Conservation (phyloP, 2,888 invertebrate genomes). For the Melanophora roralis region DNA sequence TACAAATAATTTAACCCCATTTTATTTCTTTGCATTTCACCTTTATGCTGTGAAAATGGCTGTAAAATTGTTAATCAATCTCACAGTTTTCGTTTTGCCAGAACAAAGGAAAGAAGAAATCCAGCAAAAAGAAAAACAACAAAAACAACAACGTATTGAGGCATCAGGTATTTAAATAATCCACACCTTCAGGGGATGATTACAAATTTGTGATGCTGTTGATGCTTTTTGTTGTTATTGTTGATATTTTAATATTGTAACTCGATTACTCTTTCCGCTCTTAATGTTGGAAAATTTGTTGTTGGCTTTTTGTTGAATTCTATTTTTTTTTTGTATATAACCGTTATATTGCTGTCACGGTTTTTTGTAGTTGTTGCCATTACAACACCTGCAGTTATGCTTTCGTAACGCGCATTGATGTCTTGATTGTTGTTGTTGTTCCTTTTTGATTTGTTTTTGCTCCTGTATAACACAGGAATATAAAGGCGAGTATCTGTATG, state of each 20-base stretch:
- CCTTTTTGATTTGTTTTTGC: constrained; percentile 4
- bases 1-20: constrained; percentile 39
- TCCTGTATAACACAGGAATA: constrained; percentile 27
- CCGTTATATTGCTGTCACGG: constrained; percentile 11
- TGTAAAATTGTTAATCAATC: constrained; percentile 57
- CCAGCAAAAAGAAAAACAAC: neutral
- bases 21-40: constrained; percentile 6
- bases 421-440: constrained; percentile 33
- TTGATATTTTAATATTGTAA: too few relatives aligned
- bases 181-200: constrained; percentile 50
- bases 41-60: constrained; percentile 48
- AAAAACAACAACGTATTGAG: constrained; percentile 2
- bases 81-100: neutral
- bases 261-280: constrained; percentile 38
- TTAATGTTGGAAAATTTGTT: neutral
- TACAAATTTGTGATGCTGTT: constrained; percentile 31
- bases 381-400: constrained; percentile 58
- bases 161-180: constrained; percentile 50
- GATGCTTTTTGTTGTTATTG: constrained; percentile 4
- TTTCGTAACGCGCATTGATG: constrained; percentile 47
- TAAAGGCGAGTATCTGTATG: neutral
- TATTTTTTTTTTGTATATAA: constrained; percentile 1
- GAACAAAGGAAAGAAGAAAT: neutral
- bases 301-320: constrained; percentile 9
- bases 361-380: constrained; percentile 3